A percentile compares a stretch with the other conserved stretches of the same genome.
Conservation (phyloP, 2,113 vertebrate genomes). For the Nothoprocta perdicaria region DNA sequence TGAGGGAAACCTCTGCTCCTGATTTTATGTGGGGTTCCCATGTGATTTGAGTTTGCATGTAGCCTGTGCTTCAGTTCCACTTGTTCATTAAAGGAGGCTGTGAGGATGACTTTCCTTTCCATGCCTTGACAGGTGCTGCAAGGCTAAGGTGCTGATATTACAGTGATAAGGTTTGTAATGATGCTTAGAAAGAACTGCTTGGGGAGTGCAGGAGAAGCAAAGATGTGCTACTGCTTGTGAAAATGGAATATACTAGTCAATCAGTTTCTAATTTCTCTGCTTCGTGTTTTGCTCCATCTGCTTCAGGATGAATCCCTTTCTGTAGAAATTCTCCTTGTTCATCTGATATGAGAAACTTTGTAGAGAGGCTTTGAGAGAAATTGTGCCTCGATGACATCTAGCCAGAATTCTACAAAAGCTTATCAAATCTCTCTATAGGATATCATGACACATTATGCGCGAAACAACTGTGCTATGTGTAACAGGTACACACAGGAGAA, state of each 20-base stretch:
- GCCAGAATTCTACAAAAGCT: not conserved
- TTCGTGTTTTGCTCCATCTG: not conserved
- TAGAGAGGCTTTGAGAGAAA: not conserved
- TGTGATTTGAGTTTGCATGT: not conserved
- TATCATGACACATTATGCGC: not conserved
- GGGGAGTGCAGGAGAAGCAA: not conserved
- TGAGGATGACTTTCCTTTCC: not conserved
- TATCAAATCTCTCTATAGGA: not conserved
- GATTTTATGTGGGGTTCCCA: not conserved
- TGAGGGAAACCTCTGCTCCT: not conserved
- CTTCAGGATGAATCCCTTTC: not conserved
- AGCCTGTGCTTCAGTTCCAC: not conserved
- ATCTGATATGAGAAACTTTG: not conserved
- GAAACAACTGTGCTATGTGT: not conserved
- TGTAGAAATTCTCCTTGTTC: not conserved
- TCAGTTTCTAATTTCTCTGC: not conserved
- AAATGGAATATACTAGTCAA: not conserved
- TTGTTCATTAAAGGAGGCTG: not conserved
- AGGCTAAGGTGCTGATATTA: not conserved
- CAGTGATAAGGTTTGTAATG: not conserved
- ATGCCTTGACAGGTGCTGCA: not conserved
- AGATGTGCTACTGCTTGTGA: not conserved
- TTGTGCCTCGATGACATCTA: accelerated
- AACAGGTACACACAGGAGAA: not conserved
- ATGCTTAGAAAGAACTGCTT: not conserved